Percentiles rank a stretch among this genome's conserved stretches.
Evolutionary conservation across 2,113 vertebrate species (phyloP).

Genomic region (Pholis gunnellus): DNA sequence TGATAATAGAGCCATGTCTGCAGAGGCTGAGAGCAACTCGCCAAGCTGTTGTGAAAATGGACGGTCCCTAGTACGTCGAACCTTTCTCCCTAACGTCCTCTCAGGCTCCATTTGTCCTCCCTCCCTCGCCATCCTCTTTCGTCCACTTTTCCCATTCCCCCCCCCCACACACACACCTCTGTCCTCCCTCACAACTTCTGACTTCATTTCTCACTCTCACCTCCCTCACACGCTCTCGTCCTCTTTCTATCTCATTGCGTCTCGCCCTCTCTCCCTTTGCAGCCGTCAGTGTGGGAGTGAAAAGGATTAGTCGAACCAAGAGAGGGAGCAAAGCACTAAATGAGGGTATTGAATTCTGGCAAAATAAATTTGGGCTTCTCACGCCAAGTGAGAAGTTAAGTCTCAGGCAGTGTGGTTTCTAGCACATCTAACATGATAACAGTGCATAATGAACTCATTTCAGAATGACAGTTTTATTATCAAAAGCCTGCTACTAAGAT

Average conservation of each 20-base stretch:
- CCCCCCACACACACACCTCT: background rate
- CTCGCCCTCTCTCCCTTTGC: constrained; percentile 42
- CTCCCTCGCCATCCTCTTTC: constrained; percentile 5
- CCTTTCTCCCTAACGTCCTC: constrained; percentile 26
- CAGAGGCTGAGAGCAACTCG: constrained; percentile 24
- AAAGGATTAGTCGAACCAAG: constrained; percentile 74
- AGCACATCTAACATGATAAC: constrained; percentile 67
- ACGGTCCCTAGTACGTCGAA: background rate
- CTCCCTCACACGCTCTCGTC: constrained; percentile 43
- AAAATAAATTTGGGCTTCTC: constrained; percentile 73
- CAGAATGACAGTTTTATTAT: constrained; percentile 57
- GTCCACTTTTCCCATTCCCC: constrained; percentile 24
- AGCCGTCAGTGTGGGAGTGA: constrained; percentile 72
- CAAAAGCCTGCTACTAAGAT: constrained; percentile 20
- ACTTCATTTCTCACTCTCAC: constrained; percentile 55
- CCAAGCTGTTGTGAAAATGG: constrained; percentile 35
- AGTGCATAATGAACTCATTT: constrained; percentile 67
- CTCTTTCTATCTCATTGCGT: constrained; percentile 44
- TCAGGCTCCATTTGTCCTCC: constrained; percentile 27
- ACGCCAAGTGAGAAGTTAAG: constrained; percentile 62
- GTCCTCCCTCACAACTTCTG: constrained; percentile 58
- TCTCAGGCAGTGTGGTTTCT: constrained; percentile 47
- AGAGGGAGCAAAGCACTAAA: constrained; percentile 73
- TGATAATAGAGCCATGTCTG: constrained; percentile 7
- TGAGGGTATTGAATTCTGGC: constrained; percentile 71